A percentile compares a stretch with the other conserved stretches of the same genome.
phyloP scores from a whole-genome alignment of 2,888 invertebrate species.

The Synergus itoensis region DNA sequence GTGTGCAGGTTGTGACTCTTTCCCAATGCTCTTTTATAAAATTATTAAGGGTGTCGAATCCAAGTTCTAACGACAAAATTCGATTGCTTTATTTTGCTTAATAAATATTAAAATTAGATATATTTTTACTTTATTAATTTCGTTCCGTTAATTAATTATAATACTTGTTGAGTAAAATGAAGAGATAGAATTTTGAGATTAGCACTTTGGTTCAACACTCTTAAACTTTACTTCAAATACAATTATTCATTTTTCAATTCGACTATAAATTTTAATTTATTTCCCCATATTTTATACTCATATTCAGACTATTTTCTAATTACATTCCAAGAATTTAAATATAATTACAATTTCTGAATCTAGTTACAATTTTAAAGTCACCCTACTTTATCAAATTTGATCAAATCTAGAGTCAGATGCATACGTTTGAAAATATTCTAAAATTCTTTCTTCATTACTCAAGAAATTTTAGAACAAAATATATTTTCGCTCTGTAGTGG shows the following conservation, averaged over 20 bases:
- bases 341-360: neutral
- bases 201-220: neutral
- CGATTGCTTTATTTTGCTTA: too few relatives aligned
- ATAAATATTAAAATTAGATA: too few relatives aligned
- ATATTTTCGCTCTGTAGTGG: too few relatives aligned
- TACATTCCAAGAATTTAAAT: neutral
- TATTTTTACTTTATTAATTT: too few relatives aligned
- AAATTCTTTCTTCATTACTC: neutral
- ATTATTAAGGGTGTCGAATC: neutral
- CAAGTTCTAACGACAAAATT: too few relatives aligned
- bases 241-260: neutral
- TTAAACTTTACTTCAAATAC: neutral
- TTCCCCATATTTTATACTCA: neutral
- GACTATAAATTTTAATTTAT: neutral
- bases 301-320: neutral
- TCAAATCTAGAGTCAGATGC: neutral
- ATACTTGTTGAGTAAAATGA: too few relatives aligned
- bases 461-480: too few relatives aligned
- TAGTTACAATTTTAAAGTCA: neutral
- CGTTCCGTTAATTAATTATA: too few relatives aligned
- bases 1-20: slow-evolving; percentile 53
- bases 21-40: slow-evolving; percentile 52
- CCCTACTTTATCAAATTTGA: neutral
- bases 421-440: neutral
- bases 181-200: too few relatives aligned